These are phyloP conservation scores for Nasonovia ribisnigri DNA, from an alignment of 2,888 invertebrate genomes.

Conservation along the genomic window DNA sequence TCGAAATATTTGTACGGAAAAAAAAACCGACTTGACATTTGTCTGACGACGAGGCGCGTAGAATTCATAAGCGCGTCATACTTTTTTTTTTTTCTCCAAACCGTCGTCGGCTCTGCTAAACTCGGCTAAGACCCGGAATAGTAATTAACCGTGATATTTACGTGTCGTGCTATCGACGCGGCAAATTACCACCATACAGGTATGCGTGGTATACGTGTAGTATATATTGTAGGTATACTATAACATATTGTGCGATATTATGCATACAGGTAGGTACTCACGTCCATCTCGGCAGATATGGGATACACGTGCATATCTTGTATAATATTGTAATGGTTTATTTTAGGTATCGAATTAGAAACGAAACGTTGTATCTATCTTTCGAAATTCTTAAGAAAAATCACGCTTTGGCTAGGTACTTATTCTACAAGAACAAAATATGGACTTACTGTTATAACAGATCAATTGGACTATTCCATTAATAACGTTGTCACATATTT, in stretches of 20 bases:
- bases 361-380: background rate
- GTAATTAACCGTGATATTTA: conserved; percentile 28
- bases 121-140: background rate
- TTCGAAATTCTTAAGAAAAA: too few species aligned
- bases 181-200: background rate
- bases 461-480: too few species aligned
- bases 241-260: too few species aligned
- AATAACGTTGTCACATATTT: too few species aligned
- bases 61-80: background rate
- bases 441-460: too few species aligned
- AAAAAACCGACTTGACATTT: background rate
- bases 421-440: too few species aligned
- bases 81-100: background rate
- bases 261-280: too few species aligned
- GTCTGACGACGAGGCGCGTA: background rate
- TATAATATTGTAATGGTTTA: background rate
- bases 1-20: background rate
- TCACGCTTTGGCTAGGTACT: too few species aligned
- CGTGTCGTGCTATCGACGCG: background rate
- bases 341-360: background rate
- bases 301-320: background rate
- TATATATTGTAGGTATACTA: background rate
- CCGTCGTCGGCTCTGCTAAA: background rate
- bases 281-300: background rate
- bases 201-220: background rate